Conservation (phyloP, 2,797 vertebrate species). For the Lepilemur septentrionalis region DNA sequence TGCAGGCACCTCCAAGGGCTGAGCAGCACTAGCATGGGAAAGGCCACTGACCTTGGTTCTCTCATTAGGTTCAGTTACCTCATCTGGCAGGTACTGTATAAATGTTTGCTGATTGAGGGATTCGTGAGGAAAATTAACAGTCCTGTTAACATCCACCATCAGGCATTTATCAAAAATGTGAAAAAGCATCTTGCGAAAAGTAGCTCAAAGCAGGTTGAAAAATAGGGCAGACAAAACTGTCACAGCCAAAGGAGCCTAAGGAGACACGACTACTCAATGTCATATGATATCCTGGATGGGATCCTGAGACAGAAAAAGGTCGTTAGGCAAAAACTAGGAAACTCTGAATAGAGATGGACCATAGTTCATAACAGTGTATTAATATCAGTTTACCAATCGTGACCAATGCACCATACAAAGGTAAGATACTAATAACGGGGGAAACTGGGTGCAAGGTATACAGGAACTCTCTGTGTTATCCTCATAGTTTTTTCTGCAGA, state of each 20-base stretch:
- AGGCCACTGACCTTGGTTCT: background rate
- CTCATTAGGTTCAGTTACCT: background rate
- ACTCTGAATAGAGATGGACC: background rate
- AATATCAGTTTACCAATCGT: background rate
- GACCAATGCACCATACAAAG: background rate
- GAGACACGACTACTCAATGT: background rate
- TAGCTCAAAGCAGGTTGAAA: conserved; percentile 51
- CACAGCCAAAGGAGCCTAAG: background rate
- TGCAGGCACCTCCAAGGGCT: background rate
- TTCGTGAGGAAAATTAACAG: background rate
- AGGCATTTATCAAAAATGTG: conserved; percentile 2
- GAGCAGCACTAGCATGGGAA: fast-evolving
- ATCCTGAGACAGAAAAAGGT: background rate
- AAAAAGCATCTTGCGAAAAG: conserved; percentile 34
- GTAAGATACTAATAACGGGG: background rate
- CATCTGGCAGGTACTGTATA: background rate
- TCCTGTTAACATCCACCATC: background rate
- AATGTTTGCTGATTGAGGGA: background rate
- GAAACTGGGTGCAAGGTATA: fast-evolving
- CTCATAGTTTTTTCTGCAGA: background rate
- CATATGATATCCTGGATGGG: background rate
- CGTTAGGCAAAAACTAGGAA: background rate
- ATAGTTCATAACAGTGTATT: background rate
- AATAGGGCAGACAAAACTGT: conserved; percentile 45
- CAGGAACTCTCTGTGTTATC: background rate